Conservation (phyloP, 2,113 vertebrate genomes). For the Campylomormyrus tamandua region DNA sequence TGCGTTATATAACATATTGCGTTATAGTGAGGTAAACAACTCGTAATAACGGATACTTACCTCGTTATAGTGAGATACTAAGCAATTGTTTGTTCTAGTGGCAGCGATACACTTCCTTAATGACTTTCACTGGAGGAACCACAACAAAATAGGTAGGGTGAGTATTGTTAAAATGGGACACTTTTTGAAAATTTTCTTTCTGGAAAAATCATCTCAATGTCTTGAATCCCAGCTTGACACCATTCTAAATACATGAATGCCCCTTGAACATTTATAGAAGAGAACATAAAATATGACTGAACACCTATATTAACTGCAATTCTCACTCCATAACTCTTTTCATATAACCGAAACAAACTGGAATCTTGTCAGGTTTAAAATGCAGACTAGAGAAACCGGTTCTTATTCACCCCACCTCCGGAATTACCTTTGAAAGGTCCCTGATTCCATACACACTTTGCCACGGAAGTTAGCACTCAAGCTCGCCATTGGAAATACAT, state of each 20-base stretch:
- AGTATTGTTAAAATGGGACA: too few relatives aligned
- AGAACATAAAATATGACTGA: too few relatives aligned
- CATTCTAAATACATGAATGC: too few relatives aligned
- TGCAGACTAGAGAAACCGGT: background rate
- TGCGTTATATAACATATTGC: background rate
- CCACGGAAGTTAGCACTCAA: background rate
- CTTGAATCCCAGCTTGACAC: too few relatives aligned
- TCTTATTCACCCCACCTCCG: background rate
- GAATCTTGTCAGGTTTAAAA: background rate
- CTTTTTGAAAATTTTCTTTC: too few relatives aligned
- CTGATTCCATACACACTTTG: background rate
- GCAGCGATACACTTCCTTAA: background rate
- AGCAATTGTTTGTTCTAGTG: background rate
- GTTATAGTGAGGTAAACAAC: background rate
- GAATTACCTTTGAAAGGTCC: background rate
- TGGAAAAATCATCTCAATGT: too few relatives aligned
- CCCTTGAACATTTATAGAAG: too few relatives aligned
- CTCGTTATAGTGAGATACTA: background rate
- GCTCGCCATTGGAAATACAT: background rate
- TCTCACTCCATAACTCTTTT: background rate
- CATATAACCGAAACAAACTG: background rate
- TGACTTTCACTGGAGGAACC: background rate
- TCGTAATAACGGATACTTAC: background rate
- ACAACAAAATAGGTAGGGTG: background rate
- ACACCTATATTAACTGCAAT: too few relatives aligned